Evolutionary conservation across 2,797 vertebrate species (phyloP), one percentile per base, ranked within the genome.

Genomic region (Siniperca obscura): DNA sequence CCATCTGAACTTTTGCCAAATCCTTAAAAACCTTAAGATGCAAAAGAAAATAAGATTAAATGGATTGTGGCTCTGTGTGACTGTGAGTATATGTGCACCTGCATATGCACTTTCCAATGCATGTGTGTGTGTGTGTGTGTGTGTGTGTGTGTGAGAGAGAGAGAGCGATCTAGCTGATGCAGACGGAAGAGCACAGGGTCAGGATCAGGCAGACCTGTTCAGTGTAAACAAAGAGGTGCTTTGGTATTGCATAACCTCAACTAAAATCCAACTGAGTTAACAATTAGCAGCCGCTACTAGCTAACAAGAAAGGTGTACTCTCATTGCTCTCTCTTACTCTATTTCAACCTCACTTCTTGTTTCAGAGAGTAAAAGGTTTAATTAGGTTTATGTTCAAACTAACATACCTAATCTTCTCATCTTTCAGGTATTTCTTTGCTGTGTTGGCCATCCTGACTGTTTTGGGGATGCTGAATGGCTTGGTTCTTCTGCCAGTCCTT

Each of bases 401-500:
- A 70, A 84, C 13, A 0, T 40, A 16, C 17, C 4, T 52, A 61
- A 1, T 76, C 19, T 74, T 10, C 84, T 11, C 36, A 14, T 65
- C 2, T 3, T 52, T 2, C 92, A 99, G 98, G 94, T 99, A 99
- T 92, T 99, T 99, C 93, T 99, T 99, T 50, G 95, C 98, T 0
- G 98, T 99, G 77, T 94, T 99, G 85, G 97, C 97, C 27, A 97
- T 98, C 80, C 95, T 99, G 91, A 99, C 98, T 0, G 90, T 98
- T 80, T 74, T 99, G 94, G 98, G 98, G 19, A 95, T 99, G 83
- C 96, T 99, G 76, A 99, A 99, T 0, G 98, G 98, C 36, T 93
- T 99, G 55, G 97, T 99, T 62, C 95, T 99, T 79, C 96, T 99
- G 72, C 98, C 98, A 0, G 98, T 99, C 72, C 94, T 99, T 74